Conservation (phyloP, 2,797 vertebrate genomes). For the Fringilla coelebs region DNA sequence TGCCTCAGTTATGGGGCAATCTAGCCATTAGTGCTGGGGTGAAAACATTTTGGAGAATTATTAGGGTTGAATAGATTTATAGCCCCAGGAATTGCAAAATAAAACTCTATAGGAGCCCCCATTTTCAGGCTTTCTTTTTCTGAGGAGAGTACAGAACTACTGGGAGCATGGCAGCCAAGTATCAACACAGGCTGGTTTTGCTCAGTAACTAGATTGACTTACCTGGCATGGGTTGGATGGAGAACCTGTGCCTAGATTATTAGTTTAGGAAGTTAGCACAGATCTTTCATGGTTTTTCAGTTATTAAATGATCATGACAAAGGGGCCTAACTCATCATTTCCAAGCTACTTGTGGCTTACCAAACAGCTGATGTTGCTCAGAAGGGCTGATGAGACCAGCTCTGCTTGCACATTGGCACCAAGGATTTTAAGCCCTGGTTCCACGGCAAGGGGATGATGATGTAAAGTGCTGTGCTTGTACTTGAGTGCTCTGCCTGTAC, state of each 20-base stretch:
- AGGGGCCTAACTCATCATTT: neutral
- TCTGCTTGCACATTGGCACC: neutral
- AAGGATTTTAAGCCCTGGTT: neutral
- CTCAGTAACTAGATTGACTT: neutral
- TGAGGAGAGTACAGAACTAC: neutral
- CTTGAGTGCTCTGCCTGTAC: neutral
- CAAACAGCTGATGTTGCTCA: neutral
- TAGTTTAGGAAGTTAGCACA: neutral
- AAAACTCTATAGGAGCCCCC: neutral
- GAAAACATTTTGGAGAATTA: slow-evolving; percentile 25
- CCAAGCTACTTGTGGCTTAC: neutral
- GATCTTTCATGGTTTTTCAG: neutral
- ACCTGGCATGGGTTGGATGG: neutral
- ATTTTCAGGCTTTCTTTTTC: neutral
- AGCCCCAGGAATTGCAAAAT: neutral
- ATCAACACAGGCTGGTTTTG: neutral
- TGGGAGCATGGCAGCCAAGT: neutral
- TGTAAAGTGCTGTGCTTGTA: neutral
- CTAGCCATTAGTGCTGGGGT: neutral
- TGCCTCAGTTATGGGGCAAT: neutral
- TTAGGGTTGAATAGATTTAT: neutral
- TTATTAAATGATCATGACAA: neutral
- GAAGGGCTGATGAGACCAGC: neutral
- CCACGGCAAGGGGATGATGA: neutral
- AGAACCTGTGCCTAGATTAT: neutral